Evolutionary conservation across 1,140 invertebrate genomes (phyloP).

Genomic region (Globodera rostochiensis): DNA sequence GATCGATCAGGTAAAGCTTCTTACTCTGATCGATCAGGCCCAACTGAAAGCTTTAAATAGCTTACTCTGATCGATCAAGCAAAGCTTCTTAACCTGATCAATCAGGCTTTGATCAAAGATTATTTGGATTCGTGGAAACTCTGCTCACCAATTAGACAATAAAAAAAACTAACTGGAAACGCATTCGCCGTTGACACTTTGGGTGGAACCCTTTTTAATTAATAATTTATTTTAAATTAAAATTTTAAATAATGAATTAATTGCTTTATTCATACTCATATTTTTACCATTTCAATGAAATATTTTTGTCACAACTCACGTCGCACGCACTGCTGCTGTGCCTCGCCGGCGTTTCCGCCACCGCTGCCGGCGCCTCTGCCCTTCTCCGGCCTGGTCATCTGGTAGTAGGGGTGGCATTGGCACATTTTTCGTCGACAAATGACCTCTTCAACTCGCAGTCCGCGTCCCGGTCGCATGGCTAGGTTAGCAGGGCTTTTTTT

Average conservation of each 20-base stretch:
- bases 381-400: conserved; percentile 48
- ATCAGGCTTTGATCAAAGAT: too few relatives aligned
- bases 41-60: too few relatives aligned
- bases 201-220: conserved; percentile 54
- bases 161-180: conserved; percentile 55
- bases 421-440: conserved; percentile 60
- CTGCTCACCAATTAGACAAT: too few relatives aligned
- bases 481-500: conserved; percentile 56
- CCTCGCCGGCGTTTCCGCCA: too few relatives aligned
- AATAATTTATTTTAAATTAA: conserved; percentile 13
- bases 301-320: too few relatives aligned
- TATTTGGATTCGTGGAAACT: too few relatives aligned
- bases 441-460: conserved; percentile 64
- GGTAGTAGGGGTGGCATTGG: conserved; percentile 63
- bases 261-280: neutral
- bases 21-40: too few relatives aligned
- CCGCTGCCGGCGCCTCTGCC: neutral
- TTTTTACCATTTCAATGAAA: too few relatives aligned
- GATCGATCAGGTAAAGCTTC: too few relatives aligned
- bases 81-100: too few relatives aligned
- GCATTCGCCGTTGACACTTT: conserved; percentile 61
- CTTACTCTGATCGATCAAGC: too few relatives aligned
- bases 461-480: conserved; percentile 54
- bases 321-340: conserved; percentile 37
- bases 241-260: too few relatives aligned